phyloP scores from a whole-genome alignment of 2,113 vertebrate genomes.

The Columba livia region DNA sequence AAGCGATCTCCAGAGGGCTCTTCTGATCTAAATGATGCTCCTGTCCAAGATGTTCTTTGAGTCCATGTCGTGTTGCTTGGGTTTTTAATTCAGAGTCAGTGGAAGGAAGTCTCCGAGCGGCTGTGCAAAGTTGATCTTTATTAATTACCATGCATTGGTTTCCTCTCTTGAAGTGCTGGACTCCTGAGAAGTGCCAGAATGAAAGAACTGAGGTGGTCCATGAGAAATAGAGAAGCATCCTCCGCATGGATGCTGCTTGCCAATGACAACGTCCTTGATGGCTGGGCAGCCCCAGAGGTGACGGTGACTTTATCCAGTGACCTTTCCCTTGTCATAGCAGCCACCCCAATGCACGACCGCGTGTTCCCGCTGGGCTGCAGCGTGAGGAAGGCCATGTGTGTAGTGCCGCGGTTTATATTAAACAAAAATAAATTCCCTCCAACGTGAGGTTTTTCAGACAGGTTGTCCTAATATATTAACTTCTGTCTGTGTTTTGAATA shows the following conservation, averaged over 20 bases:
- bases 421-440: slow-evolving; percentile 82
- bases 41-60: accelerated
- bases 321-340: neutral
- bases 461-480: slow-evolving; percentile 88
- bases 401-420: slow-evolving; percentile 73
- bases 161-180: neutral
- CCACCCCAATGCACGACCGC: neutral
- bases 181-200: neutral
- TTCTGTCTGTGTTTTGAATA: slow-evolving; percentile 86
- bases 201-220: accelerated
- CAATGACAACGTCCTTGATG: accelerated
- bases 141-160: neutral
- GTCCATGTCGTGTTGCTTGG: neutral
- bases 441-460: slow-evolving; percentile 79
- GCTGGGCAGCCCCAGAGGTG: neutral
- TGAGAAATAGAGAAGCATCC: neutral
- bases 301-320: neutral
- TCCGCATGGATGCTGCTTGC: neutral
- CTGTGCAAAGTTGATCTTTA: neutral
- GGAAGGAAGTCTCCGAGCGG: neutral
- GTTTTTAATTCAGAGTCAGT: neutral
- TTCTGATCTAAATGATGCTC: neutral
- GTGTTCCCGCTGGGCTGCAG: slow-evolving; percentile 36
- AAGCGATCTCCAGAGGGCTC: neutral
- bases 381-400: slow-evolving; percentile 55